A percentile compares a stretch with the other conserved stretches of the same genome.
Conservation (phyloP, 2,113 vertebrate species). For the Coptodon bakossiorum region DNA sequence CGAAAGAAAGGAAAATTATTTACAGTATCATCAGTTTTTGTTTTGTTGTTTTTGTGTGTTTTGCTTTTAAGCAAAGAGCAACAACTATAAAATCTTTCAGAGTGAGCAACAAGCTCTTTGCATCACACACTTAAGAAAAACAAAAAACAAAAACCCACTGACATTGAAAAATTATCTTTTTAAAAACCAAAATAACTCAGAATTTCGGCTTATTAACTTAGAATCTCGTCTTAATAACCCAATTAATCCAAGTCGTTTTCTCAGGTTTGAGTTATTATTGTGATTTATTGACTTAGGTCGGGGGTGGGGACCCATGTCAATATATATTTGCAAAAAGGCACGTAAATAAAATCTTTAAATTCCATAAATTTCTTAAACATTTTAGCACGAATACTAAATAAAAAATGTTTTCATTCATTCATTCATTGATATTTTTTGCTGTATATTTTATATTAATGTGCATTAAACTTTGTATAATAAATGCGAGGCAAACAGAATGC, state of each 20-base stretch:
- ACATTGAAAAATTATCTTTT: accelerated
- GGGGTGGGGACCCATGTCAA: background rate
- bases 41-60: background rate
- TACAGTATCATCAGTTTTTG: background rate
- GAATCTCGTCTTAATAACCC: background rate
- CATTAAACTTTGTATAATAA: background rate
- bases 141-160: accelerated
- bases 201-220: background rate
- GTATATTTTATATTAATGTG: background rate
- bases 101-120: background rate
- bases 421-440: background rate
- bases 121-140: background rate
- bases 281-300: background rate
- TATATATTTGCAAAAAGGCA: background rate
- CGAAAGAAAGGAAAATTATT: background rate
- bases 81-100: background rate
- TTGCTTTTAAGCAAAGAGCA: background rate
- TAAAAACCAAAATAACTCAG: background rate
- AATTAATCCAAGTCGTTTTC: background rate
- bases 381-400: background rate
- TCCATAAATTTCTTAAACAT: background rate
- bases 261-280: background rate
- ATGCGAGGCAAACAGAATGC: accelerated
- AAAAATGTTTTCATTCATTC: background rate
- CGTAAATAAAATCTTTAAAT: background rate